Conservation (phyloP, 2,888 invertebrate genomes). For the Cepaea hortensis region DNA sequence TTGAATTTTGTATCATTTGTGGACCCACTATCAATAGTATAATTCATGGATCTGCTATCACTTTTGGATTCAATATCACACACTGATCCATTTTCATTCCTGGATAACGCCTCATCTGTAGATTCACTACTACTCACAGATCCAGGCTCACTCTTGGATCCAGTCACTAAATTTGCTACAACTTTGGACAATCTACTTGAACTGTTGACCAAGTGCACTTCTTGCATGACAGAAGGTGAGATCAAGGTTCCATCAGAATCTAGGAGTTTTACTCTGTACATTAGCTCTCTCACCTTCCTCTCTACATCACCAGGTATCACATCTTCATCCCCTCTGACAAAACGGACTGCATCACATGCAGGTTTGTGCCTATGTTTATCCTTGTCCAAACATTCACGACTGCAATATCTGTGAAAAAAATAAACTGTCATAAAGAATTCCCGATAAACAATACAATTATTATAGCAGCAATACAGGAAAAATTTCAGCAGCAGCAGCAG, state of each 20-base stretch:
- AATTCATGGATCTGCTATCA: too few species aligned
- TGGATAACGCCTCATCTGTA: too few species aligned
- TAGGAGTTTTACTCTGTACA: background rate
- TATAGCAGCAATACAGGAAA: too few species aligned
- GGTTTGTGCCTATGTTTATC: background rate
- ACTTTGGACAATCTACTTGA: background rate
- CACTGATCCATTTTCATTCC: too few species aligned
- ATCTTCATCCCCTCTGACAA: background rate
- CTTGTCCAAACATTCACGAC: background rate
- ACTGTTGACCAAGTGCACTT: background rate
- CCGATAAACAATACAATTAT: too few species aligned
- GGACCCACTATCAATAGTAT: too few species aligned
- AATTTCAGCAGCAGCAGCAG: too few species aligned
- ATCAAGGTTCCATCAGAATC: background rate
- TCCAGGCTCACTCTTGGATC: background rate
- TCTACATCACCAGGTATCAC: background rate
- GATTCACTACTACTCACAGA: too few species aligned
- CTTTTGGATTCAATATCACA: too few species aligned
- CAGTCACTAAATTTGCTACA: background rate
- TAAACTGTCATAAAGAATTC: too few species aligned
- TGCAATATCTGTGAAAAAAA: background rate
- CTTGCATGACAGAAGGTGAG: background rate
- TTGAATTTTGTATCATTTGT: too few species aligned
- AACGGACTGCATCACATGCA: background rate
- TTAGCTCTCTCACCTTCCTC: background rate